phyloP scores from a whole-genome alignment of 2,888 invertebrate species.

The Phorcus lineatus region DNA sequence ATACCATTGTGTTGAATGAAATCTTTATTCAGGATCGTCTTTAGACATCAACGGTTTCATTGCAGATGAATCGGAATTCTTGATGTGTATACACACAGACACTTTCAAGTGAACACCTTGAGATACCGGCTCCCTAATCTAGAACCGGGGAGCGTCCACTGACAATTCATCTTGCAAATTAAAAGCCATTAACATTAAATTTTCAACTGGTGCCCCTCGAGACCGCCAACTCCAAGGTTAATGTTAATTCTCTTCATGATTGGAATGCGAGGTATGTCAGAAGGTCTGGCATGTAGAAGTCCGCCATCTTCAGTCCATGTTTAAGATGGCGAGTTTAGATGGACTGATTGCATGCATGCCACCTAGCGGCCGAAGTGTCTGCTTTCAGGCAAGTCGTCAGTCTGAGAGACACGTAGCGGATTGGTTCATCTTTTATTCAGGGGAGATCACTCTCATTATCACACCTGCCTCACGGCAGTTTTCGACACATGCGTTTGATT shows the following conservation, averaged over 20 bases:
- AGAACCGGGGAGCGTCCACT: too few species aligned
- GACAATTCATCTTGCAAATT: not conserved
- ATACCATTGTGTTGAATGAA: too few species aligned
- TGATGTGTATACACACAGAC: too few species aligned
- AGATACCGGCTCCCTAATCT: too few species aligned
- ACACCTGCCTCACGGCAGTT: not conserved
- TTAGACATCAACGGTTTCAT: too few species aligned
- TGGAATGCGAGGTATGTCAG: not conserved
- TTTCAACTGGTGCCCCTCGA: not conserved
- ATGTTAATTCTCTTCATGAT: not conserved
- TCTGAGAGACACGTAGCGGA: not conserved
- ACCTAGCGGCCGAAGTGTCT: not conserved
- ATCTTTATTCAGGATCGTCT: too few species aligned
- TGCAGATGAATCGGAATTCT: too few species aligned
- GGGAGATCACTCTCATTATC: conserved; percentile 4
- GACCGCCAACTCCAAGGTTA: not conserved
- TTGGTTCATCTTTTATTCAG: not conserved
- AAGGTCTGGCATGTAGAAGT: not conserved
- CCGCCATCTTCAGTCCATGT: not conserved
- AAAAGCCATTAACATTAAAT: not conserved
- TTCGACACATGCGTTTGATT: too few species aligned
- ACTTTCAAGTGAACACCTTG: too few species aligned
- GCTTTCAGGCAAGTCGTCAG: not conserved
- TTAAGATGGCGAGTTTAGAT: not conserved
- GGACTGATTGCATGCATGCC: not conserved